Percentiles rank a stretch among this genome's conserved stretches.
These are phyloP conservation scores for Corynorhinus townsendii DNA, from an alignment of 2,113 vertebrate species.

Conservation along the genomic window DNA sequence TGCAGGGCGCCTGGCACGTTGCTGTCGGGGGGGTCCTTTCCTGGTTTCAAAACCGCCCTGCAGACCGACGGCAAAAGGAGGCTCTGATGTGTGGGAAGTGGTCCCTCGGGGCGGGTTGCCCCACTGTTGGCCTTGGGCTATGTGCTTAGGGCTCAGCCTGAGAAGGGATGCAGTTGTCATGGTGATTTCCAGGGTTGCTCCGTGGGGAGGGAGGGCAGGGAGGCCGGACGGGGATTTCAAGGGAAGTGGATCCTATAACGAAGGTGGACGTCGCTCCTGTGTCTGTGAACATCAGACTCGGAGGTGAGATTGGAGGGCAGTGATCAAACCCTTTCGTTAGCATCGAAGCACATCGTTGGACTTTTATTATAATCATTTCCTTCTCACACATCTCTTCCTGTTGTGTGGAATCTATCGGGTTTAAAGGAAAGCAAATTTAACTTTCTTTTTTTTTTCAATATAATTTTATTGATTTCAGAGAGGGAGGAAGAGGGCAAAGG, in stretches of 20 bases:
- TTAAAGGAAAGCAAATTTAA: neutral
- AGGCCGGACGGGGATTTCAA: neutral
- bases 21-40: neutral
- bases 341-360: neutral
- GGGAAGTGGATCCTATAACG: neutral
- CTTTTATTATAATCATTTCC: neutral
- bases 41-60: neutral
- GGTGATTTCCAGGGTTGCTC: neutral
- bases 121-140: neutral
- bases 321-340: neutral
- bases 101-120: neutral
- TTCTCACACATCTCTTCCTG: neutral
- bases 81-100: neutral
- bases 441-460: neutral
- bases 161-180: neutral
- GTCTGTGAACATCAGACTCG: neutral
- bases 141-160: neutral
- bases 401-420: neutral
- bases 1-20: neutral
- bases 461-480: too few relatives aligned
- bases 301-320: neutral
- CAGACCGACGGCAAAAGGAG: neutral
- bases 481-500: too few relatives aligned
- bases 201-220: accelerated
- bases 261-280: neutral